Evolutionary conservation across 1,140 invertebrate genomes (phyloP).

Genomic region (Calephelis nemesis): DNA sequence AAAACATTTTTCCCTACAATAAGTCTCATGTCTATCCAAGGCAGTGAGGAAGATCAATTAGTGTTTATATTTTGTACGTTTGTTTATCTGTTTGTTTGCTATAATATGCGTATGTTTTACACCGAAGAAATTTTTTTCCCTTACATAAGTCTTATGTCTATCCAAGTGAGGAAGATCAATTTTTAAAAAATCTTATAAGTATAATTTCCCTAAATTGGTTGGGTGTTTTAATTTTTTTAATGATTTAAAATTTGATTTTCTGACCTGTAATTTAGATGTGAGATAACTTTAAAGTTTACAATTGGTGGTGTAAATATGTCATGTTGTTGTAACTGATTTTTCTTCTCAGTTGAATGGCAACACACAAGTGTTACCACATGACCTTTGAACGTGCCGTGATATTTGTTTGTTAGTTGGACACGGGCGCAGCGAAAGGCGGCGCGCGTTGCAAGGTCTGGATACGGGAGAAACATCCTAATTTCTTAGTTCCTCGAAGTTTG

Average conservation of each 20-base stretch:
- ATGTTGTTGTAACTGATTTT: not conserved
- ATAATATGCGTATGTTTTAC: too few species aligned
- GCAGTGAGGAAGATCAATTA: too few species aligned
- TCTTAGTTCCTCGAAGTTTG: slow-evolving; percentile 23
- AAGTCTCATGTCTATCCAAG: too few species aligned
- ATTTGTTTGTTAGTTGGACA: slow-evolving; percentile 39
- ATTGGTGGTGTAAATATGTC: not conserved
- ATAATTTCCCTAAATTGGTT: too few species aligned
- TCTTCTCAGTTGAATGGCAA: not conserved
- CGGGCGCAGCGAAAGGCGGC: slow-evolving; percentile 30
- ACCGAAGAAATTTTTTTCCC: too few species aligned
- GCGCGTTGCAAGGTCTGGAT: slow-evolving; percentile 35
- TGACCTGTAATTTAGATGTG: not conserved
- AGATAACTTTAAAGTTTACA: not conserved
- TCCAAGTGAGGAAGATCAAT: too few species aligned
- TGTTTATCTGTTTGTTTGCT: too few species aligned
- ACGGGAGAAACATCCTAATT: slow-evolving; percentile 14
- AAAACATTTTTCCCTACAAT: too few species aligned
- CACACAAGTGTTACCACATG: slow-evolving; percentile 6
- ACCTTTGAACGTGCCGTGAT: slow-evolving; percentile 23
- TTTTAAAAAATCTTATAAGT: too few species aligned
- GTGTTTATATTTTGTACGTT: too few species aligned
- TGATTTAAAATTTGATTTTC: not conserved
- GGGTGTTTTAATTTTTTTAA: not conserved
- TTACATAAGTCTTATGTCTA: too few species aligned